A percentile compares a stretch with the other conserved stretches of the same genome.
Evolutionary conservation across 1,140 invertebrate genomes (phyloP).

Genomic region (Papilio machaon): DNA sequence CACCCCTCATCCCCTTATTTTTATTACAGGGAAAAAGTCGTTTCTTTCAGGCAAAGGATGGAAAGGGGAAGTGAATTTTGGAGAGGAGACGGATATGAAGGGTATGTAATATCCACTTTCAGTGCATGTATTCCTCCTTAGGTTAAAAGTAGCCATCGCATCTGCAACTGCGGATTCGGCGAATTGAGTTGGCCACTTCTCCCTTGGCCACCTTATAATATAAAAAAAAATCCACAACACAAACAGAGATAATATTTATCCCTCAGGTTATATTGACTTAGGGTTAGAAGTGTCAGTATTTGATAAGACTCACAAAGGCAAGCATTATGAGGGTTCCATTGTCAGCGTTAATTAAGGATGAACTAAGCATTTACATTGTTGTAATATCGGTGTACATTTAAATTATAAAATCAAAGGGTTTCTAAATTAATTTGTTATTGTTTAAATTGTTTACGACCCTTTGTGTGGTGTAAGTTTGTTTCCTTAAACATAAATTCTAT

Average conservation of each 20-base stretch:
- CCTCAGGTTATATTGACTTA: slow-evolving; percentile 14
- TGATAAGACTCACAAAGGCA: slow-evolving; percentile 19
- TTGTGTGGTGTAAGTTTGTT: background rate
- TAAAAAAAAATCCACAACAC: background rate
- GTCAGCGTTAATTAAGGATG: slow-evolving; percentile 21
- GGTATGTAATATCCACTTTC: too few relatives aligned
- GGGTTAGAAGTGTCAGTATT: slow-evolving; percentile 3
- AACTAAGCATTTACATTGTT: slow-evolving; percentile 21
- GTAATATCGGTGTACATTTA: background rate
- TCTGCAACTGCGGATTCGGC: too few relatives aligned
- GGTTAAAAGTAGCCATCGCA: too few relatives aligned
- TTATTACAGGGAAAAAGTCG: too few relatives aligned
- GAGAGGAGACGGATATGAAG: too few relatives aligned
- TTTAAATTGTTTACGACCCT: background rate
- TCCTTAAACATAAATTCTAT: background rate
- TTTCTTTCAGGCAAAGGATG: too few relatives aligned
- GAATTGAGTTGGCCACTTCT: too few relatives aligned
- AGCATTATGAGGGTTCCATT: slow-evolving; percentile 10
- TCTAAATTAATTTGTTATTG: slow-evolving; percentile 1
- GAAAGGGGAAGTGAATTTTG: too few relatives aligned
- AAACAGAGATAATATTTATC: background rate
- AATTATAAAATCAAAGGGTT: slow-evolving; percentile 2
- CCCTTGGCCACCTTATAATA: too few relatives aligned
- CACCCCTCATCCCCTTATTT: too few relatives aligned
- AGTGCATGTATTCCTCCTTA: too few relatives aligned